Conservation (phyloP, 30 jellyfish, hydroid and myxozoan species). For the Aurelia sp. region DNA sequence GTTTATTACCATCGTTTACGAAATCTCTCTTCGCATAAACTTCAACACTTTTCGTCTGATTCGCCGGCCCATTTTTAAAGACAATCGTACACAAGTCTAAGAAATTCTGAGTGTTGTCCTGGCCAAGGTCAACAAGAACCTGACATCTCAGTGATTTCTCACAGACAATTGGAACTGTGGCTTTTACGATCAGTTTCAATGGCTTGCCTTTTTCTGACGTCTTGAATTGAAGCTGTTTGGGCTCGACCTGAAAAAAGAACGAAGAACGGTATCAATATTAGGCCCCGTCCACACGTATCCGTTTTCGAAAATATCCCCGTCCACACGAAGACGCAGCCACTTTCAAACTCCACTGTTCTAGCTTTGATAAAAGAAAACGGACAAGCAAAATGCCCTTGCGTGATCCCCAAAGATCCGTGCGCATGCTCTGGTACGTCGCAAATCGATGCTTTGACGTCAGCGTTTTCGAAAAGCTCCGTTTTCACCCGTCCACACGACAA, state of each 20-base stretch:
- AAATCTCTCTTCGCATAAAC: conserved; percentile 94
- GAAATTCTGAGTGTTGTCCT: conserved; percentile 70
- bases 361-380: too few relatives aligned
- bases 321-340: too few relatives aligned
- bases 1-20: conserved; percentile 85
- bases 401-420: too few relatives aligned
- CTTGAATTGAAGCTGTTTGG: neutral
- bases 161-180: conserved; percentile 91
- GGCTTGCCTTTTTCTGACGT: conserved; percentile 66
- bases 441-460: too few relatives aligned
- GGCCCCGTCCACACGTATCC: too few relatives aligned
- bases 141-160: conserved; percentile 43
- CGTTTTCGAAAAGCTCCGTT: too few relatives aligned
- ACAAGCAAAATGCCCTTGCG: too few relatives aligned
- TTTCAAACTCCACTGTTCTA: too few relatives aligned
- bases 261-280: too few relatives aligned
- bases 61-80: conserved; percentile 78
- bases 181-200: conserved; percentile 42
- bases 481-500: too few relatives aligned
- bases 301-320: too few relatives aligned
- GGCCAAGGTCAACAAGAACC: conserved; percentile 83
- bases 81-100: conserved; percentile 67
- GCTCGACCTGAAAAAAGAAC: neutral
- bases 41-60: conserved; percentile 70
- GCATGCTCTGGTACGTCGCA: too few relatives aligned